Evolutionary conservation across 2,113 vertebrate genomes (phyloP).

Genomic region (Agapornis roseicollis): DNA sequence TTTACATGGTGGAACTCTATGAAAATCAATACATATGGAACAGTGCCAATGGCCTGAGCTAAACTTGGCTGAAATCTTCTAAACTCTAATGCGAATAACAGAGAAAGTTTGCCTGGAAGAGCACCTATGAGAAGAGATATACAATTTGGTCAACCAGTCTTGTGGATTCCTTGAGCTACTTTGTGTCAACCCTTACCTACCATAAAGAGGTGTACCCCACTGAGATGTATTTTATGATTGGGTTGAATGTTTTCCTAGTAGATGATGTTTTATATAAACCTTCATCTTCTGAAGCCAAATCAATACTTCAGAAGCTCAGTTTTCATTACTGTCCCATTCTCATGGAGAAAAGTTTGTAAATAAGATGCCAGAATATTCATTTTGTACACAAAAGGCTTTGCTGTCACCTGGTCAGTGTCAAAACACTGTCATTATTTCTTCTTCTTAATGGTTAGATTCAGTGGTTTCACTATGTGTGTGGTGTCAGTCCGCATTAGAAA

Average conservation of each 20-base stretch:
- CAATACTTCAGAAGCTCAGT: neutral
- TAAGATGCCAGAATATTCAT: neutral
- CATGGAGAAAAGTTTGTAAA: neutral
- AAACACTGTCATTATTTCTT: neutral
- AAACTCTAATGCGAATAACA: neutral
- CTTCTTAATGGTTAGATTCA: neutral
- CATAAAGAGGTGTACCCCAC: neutral
- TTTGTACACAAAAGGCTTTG: too few relatives aligned
- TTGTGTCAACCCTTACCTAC: neutral
- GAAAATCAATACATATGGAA: neutral
- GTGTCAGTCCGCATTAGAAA: neutral
- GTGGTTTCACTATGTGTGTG: neutral
- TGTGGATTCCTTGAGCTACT: neutral
- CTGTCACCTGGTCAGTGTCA: neutral
- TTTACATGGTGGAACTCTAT: neutral
- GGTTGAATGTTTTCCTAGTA: neutral
- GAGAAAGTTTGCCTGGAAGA: neutral
- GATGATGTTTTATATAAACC: neutral
- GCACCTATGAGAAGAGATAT: neutral
- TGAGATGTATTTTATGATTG: neutral
- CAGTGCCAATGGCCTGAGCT: neutral
- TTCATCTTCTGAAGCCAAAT: neutral
- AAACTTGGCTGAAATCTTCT: neutral
- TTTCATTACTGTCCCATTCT: neutral
- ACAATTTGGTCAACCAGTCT: neutral